phyloP scores from a whole-genome alignment of 2,797 vertebrate species.

The Phoeniculus purpureus region DNA sequence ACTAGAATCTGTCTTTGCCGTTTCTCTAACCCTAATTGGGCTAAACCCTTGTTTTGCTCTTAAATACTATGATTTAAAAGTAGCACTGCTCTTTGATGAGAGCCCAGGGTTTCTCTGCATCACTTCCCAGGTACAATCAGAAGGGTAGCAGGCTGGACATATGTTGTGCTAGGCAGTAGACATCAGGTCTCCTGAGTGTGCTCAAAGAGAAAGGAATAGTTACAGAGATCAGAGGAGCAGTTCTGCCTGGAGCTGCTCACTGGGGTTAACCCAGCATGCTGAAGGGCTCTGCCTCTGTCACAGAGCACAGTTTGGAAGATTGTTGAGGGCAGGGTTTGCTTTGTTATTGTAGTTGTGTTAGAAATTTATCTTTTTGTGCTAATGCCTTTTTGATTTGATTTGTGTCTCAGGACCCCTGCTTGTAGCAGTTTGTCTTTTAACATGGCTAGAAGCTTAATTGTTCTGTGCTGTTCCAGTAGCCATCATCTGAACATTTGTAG shows the following conservation, averaged over 20 bases:
- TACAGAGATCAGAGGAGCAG: neutral
- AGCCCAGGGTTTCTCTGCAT: neutral
- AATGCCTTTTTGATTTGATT: neutral
- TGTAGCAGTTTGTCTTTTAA: neutral
- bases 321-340: neutral
- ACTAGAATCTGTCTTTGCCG: neutral
- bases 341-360: neutral
- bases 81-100: neutral
- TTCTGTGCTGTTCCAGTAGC: neutral
- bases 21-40: neutral
- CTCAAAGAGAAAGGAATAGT: neutral
- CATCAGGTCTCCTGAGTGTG: neutral
- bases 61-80: neutral
- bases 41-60: neutral
- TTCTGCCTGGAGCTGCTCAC: neutral
- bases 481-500: neutral
- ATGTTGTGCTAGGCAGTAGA: rapidly evolving
- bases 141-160: neutral
- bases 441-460: rapidly evolving
- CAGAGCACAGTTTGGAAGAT: neutral
- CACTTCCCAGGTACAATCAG: rapidly evolving
- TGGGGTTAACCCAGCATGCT: neutral
- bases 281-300: neutral
- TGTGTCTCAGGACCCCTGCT: neutral
- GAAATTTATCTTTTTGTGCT: neutral